Evolutionary conservation across 2,888 invertebrate genomes (phyloP), one percentile per base, ranked within the genome.

Genomic region (Marasmarcha lunaedactyla): DNA sequence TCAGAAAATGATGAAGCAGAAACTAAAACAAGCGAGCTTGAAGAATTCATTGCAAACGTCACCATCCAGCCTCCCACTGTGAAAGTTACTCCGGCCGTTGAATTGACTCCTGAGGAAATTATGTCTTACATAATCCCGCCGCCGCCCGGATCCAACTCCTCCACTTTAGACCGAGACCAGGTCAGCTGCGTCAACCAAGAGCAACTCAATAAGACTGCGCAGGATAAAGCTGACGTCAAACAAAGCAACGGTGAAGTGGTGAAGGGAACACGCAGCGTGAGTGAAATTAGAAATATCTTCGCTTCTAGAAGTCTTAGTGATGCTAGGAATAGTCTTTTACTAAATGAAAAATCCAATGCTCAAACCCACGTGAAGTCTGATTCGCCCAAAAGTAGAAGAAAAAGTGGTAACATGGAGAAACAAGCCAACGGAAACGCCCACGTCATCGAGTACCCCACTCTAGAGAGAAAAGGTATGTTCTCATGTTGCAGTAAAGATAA

Each of bases 71-170:
- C 95, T 10, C 94, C 95, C 1, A 90, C 89, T 1, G 88, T 89
- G 37, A 89, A 86, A 66, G 81, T 89, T 1, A 90, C 90, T 1
- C 90, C 91, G 6, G 90, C 91, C 7, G 88, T 91, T 52, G 92
- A 91, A 63, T 72, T 92, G 36, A 92, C 92, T 1, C 90, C 91
- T 1, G 93, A 93, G 68, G 92, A 93, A 74, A 91, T 94, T 36
- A 89, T 92, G 84, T 91, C 93, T 0, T 93, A 89, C 53, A 94
- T 93, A 45, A 93, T 94, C 60, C 93, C 93, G 14, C 91, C 90
- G 2, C 92, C 92, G 0, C 91, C 91, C 0, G 85, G 84, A 37
- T 77, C 87, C 2, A 86, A 85, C 43, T 73, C 79, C 15, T 78
- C 77, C 2, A 76, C 79, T 10, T 63, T 76, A 68, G 76, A 72